phyloP scores from a whole-genome alignment of 2,797 vertebrate species.

The Euthynnus affinis region DNA sequence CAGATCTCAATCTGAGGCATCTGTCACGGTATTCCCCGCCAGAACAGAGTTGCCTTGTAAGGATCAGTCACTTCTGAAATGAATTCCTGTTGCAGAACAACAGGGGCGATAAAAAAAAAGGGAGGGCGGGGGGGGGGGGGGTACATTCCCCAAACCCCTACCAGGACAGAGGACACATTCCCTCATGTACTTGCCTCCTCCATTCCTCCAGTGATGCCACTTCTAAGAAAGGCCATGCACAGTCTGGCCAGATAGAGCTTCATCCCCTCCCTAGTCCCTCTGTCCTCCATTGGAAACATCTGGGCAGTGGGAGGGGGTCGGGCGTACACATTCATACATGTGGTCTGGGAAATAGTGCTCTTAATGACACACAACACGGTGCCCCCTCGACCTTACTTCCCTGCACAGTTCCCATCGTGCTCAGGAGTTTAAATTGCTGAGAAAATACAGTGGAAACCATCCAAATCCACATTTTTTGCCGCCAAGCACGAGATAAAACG shows the following conservation, averaged over 20 bases:
- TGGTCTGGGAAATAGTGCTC: slow-evolving; percentile 69
- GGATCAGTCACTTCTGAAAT: slow-evolving; percentile 70
- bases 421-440: slow-evolving; percentile 40
- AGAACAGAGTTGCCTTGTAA: slow-evolving; percentile 65
- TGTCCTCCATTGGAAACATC: slow-evolving; percentile 82
- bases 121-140: slow-evolving; percentile 7
- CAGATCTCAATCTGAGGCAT: slow-evolving; percentile 53
- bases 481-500: not conserved
- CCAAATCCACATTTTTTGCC: not conserved
- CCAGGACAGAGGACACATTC: slow-evolving; percentile 63
- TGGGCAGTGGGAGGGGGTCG: slow-evolving; percentile 70
- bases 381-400: slow-evolving; percentile 46
- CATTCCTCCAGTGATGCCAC: slow-evolving; percentile 56
- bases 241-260: slow-evolving; percentile 31
- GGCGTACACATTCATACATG: slow-evolving; percentile 58
- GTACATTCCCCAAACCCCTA: slow-evolving; percentile 59
- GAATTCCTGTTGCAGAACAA: slow-evolving; percentile 67
- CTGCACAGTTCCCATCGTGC: slow-evolving; percentile 54
- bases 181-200: slow-evolving; percentile 57
- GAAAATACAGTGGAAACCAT: slow-evolving; percentile 41
- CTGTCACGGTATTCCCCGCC: slow-evolving; percentile 31
- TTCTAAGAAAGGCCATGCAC: slow-evolving; percentile 62
- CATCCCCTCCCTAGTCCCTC: slow-evolving; percentile 52
- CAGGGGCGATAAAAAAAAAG: slow-evolving; percentile 57
- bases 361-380: slow-evolving; percentile 65